Evolutionary conservation across 2,888 invertebrate species (phyloP).

Genomic region (Nowickia ferox): DNA sequence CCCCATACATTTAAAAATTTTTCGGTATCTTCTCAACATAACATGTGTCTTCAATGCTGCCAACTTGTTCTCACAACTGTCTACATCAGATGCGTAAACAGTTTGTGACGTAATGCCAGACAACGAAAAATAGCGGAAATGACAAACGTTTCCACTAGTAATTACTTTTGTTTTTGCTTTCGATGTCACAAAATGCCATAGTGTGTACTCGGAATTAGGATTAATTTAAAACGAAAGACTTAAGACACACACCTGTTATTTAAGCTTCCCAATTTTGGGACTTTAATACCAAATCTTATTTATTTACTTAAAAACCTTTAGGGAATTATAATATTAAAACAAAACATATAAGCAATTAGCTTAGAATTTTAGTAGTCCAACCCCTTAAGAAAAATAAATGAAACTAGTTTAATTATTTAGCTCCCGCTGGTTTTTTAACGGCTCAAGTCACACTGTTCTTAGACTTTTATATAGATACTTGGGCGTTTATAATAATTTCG

Average conservation of each 20-base stretch:
- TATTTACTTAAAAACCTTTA: neutral
- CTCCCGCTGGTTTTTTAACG: constrained; percentile 62
- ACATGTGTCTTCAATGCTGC: too few relatives aligned
- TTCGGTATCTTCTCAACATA: too few relatives aligned
- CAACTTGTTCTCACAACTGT: too few relatives aligned
- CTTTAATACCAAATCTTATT: constrained; percentile 9
- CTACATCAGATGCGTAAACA: too few relatives aligned
- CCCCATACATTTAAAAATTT: too few relatives aligned
- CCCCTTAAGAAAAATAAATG: neutral
- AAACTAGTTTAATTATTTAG: constrained; percentile 61
- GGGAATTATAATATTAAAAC: neutral
- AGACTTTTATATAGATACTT: constrained; percentile 36
- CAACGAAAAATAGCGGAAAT: too few relatives aligned
- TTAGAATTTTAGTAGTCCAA: neutral
- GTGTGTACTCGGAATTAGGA: too few relatives aligned
- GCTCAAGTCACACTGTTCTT: constrained; percentile 49
- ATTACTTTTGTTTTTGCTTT: too few relatives aligned
- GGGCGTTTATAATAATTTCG: constrained; percentile 32
- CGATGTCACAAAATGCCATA: too few relatives aligned
- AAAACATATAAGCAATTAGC: neutral
- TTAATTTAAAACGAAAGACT: constrained; percentile 51
- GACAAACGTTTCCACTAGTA: too few relatives aligned
- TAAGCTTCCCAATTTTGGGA: neutral
- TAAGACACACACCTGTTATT: constrained; percentile 40
- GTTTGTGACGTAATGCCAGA: too few relatives aligned